Conservation (phyloP, 2,888 invertebrate species). For the Acanthococcus lagerstroemiae region DNA sequence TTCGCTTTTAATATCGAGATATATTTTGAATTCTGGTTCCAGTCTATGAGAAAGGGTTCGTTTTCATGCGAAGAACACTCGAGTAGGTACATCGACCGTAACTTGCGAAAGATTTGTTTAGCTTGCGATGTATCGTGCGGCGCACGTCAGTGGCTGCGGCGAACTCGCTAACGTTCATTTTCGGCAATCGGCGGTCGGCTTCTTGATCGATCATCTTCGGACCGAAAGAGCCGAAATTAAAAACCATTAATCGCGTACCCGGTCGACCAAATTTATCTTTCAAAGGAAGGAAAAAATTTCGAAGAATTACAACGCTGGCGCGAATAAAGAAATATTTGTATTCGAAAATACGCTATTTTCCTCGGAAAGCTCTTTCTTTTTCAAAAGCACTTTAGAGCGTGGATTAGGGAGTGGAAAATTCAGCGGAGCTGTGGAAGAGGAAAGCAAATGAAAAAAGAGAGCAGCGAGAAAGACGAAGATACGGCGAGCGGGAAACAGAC, state of each 20-base stretch:
- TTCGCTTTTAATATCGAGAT: too few relatives aligned
- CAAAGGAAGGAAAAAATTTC: constrained; percentile 18
- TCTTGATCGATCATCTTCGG: too few relatives aligned
- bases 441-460: constrained; percentile 2
- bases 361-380: constrained; percentile 14
- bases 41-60: too few relatives aligned
- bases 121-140: too few relatives aligned
- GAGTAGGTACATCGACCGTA: too few relatives aligned
- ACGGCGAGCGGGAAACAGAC: background rate
- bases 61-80: too few relatives aligned
- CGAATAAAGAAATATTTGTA: constrained; percentile 26
- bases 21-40: too few relatives aligned
- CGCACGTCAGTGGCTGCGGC: too few relatives aligned
- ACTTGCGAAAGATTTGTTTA: too few relatives aligned
- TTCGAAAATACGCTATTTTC: constrained; percentile 28
- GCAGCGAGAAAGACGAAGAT: background rate
- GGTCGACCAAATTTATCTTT: too few relatives aligned
- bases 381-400: constrained; percentile 9
- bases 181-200: too few relatives aligned
- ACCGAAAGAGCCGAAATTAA: background rate
- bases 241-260: background rate
- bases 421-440: background rate
- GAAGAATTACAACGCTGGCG: constrained; percentile 13
- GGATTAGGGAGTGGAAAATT: constrained; percentile 21
- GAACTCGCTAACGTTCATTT: too few relatives aligned